Conservation (phyloP, 2,888 invertebrate species). For the Acleris laterana region DNA sequence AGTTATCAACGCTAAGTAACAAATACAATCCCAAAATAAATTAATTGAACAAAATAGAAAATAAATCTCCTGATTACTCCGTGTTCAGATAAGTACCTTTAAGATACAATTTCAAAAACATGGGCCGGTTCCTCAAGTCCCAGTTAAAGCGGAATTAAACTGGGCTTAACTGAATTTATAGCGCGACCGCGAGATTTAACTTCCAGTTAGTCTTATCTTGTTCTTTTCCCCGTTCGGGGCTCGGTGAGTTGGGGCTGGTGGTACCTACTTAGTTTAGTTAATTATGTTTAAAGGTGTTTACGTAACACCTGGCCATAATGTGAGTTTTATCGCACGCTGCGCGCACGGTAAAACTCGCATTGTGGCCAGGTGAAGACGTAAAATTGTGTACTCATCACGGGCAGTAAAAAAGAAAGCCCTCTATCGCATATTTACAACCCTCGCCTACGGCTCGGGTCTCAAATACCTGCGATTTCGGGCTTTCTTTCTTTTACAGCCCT, state of each 20-base stretch:
- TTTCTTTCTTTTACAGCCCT: too few species aligned
- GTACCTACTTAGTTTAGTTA: conserved; percentile 4
- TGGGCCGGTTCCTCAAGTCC: conserved; percentile 31
- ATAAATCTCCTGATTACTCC: conserved; percentile 21
- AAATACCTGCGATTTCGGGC: too few species aligned
- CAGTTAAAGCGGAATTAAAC: conserved; percentile 43
- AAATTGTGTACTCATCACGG: too few species aligned
- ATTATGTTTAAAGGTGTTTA: not conserved
- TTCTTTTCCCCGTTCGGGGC: conserved; percentile 44
- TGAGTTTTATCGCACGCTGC: too few species aligned
- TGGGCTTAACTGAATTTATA: conserved; percentile 46
- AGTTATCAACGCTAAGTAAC: not conserved
- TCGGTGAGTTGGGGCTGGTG: conserved; percentile 18
- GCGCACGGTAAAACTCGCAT: too few species aligned
- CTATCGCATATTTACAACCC: too few species aligned
- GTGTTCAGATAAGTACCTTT: conserved; percentile 35
- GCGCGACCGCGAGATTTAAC: conserved; percentile 44
- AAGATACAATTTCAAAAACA: conserved; percentile 38
- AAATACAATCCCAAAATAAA: conserved; percentile 8
- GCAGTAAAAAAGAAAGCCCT: too few species aligned
- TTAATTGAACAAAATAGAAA: conserved; percentile 22
- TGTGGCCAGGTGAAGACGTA: too few species aligned
- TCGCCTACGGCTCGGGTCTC: too few species aligned
- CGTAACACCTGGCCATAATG: too few species aligned
- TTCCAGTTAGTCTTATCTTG: conserved; percentile 44